Conservation (phyloP, 1,140 invertebrate genomes). For the Ceratina calcarata region DNA sequence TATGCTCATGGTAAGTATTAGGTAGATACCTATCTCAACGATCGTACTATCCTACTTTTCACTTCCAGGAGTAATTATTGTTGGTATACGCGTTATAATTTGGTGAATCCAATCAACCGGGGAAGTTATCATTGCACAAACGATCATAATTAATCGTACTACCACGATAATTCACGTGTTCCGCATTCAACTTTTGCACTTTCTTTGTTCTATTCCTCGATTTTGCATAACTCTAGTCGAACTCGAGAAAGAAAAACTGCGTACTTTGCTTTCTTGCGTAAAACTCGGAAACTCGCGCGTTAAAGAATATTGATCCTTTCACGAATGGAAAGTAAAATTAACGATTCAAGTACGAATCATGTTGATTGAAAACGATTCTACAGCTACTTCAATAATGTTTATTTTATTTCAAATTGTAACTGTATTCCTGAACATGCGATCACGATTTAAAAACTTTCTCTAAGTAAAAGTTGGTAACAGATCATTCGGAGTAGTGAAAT, state of each 20-base stretch:
- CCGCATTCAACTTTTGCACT: not conserved
- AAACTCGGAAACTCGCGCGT: not conserved
- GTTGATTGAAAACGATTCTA: not conserved
- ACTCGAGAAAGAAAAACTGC: not conserved
- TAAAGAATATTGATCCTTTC: slow-evolving; percentile 30
- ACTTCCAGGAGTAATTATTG: slow-evolving; percentile 22
- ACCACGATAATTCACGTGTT: too few relatives aligned
- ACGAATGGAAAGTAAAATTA: slow-evolving; percentile 40
- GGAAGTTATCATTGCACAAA: too few relatives aligned
- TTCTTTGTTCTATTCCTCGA: not conserved
- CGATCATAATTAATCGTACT: too few relatives aligned
- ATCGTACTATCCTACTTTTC: slow-evolving; percentile 35
- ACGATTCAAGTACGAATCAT: slow-evolving; percentile 19
- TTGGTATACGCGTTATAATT: not conserved
- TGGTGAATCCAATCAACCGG: too few relatives aligned
- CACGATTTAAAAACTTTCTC: not conserved
- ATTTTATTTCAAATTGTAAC: not conserved
- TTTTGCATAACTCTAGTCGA: not conserved
- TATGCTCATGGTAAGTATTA: slow-evolving; percentile 62
- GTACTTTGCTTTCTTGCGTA: slow-evolving; percentile 3
- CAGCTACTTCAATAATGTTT: too few relatives aligned
- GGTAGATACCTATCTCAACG: not conserved
- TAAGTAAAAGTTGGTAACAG: not conserved
- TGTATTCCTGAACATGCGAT: not conserved
- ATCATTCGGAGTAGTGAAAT: not conserved